phyloP scores from a whole-genome alignment of 2,797 vertebrate species.

The Sus cebifrons region DNA sequence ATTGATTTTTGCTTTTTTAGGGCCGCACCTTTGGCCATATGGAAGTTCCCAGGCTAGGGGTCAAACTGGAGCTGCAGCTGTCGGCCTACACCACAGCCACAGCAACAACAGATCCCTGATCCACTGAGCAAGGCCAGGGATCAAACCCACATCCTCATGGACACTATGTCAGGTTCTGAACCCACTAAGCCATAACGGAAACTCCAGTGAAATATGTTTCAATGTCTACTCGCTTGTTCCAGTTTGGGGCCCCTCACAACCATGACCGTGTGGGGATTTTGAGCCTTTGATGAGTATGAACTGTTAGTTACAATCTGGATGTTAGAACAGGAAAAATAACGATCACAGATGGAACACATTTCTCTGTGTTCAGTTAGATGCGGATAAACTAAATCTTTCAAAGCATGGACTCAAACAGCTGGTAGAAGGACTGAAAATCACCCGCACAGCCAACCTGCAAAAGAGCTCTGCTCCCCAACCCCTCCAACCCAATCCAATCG shows the following conservation, averaged over 20 bases:
- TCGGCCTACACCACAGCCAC: too few relatives aligned
- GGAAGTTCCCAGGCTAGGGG: too few relatives aligned
- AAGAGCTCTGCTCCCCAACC: background rate
- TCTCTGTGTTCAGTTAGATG: conserved; percentile 57
- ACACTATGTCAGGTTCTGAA: too few relatives aligned
- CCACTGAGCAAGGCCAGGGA: too few relatives aligned
- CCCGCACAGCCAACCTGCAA: background rate
- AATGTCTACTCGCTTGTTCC: background rate
- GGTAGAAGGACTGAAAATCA: background rate
- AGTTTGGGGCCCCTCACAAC: background rate
- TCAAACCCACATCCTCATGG: too few relatives aligned
- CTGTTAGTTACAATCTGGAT: conserved; percentile 46
- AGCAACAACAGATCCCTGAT: too few relatives aligned
- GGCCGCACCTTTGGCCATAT: too few relatives aligned
- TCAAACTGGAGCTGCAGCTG: too few relatives aligned
- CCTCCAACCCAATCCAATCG: background rate
- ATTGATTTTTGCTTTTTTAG: too few relatives aligned
- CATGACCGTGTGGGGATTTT: background rate
- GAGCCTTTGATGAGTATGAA: conserved; percentile 18
- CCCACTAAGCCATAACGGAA: too few relatives aligned
- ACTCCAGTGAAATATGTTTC: conserved; percentile 23
- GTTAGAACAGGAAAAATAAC: conserved; percentile 50
- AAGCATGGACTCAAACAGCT: conserved; percentile 24
- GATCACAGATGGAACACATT: conserved; percentile 43
- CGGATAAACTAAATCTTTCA: conserved; percentile 31